Conservation (phyloP, 2,888 invertebrate genomes). For the Cosmopolites sordidus region DNA sequence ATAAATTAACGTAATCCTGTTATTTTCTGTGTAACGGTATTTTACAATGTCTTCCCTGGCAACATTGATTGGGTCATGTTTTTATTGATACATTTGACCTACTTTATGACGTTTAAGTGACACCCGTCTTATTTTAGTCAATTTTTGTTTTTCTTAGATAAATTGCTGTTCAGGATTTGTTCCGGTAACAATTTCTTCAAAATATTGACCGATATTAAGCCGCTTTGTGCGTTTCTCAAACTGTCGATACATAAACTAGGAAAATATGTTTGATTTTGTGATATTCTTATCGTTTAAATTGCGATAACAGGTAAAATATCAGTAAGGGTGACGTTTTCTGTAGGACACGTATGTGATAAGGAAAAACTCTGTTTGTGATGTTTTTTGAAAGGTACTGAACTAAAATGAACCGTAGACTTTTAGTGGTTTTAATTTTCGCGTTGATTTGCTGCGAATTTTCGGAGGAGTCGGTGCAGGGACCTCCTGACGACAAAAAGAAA, state of each 20-base stretch:
- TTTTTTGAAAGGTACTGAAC: slow-evolving; percentile 1
- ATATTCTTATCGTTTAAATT: not conserved
- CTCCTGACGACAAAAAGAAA: slow-evolving; percentile 29
- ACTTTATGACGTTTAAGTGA: not conserved
- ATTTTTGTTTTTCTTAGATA: too few species aligned
- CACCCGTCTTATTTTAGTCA: too few species aligned
- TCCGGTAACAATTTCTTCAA: too few species aligned
- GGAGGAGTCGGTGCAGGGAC: slow-evolving; percentile 37
- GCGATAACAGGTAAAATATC: slow-evolving; percentile 5
- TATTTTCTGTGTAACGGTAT: too few species aligned
- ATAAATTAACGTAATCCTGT: too few species aligned
- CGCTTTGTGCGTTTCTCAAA: too few species aligned
- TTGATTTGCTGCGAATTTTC: slow-evolving; percentile 42
- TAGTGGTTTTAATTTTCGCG: slow-evolving; percentile 32
- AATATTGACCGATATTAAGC: too few species aligned
- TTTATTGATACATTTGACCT: not conserved
- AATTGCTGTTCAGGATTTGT: too few species aligned
- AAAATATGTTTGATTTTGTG: too few species aligned
- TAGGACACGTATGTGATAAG: slow-evolving; percentile 18
- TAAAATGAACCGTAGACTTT: slow-evolving; percentile 5
- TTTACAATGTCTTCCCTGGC: too few species aligned
- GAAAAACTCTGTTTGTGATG: slow-evolving; percentile 11
- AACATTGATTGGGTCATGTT: too few species aligned
- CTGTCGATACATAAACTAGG: too few species aligned
- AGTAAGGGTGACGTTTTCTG: slow-evolving; percentile 13